Base-by-base conservation (phyloP, 2,888 invertebrate genomes). In the Pemphredon lugubris region DNA sequence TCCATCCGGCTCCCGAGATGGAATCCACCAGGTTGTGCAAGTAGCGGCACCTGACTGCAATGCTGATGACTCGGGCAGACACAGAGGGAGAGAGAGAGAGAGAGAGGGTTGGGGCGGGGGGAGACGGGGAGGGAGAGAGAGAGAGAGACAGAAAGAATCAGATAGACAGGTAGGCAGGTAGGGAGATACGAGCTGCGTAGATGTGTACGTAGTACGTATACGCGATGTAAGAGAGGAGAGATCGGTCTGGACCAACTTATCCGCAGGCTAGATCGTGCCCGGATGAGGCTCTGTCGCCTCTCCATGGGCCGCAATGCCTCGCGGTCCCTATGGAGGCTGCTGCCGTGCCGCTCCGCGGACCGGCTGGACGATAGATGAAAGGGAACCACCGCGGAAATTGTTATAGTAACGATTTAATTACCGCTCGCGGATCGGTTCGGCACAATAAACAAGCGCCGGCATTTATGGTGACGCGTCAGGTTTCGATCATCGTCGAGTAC, bases 31-130 rank as follows among this genome's bases (percentile, higher is more conserved):
- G 58, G 86, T 88, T 88, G 85, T 87, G 86, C 84, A 88, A 88
- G 86, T 81, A 81, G 82, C 77, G 85, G 86, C 87, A 86, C 88
- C 87, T 85, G 85, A 87, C 84, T 86, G 83, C 83, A 87, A 86
- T 86, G 81, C 81, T 82, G 85, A 86, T 85, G 81, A 73, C 77
- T 79, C 73, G 64, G 21, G 59, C 37, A 58, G 64, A 65, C 54
- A 44, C 18, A 66, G 72, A 59, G 39, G 45, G 63, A 48, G 47
- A 54, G 71, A 39, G n/a, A 11, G 64, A 42, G 37, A 39, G 5
- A 20, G 44, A 20, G 21, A 30, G 34, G 40, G 48, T 9, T 18
- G 57, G 30, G 40, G 44, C 40, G 7, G 26, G 55, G 23, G 50
- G 42, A 54, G 34, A 44, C 40, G 13, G 26, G 16, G 32, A 47